These are phyloP conservation scores for Macropis europaea DNA, from an alignment of 2,888 invertebrate genomes.

Conservation along the genomic window DNA sequence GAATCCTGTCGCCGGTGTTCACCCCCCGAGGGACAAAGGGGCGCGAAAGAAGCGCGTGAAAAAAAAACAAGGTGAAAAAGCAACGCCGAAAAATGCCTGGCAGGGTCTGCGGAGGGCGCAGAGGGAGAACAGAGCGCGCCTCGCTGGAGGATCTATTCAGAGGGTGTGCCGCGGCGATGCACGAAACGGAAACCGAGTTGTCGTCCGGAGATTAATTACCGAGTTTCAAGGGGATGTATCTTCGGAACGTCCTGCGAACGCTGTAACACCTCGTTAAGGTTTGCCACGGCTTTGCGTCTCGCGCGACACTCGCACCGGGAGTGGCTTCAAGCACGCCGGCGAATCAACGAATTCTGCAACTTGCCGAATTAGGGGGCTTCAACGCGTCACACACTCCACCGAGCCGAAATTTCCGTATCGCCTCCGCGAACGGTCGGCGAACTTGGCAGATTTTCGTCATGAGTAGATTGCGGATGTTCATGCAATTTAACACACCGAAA, in stretches of 20 bases:
- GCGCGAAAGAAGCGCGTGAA: not conserved
- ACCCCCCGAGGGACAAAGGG: not conserved
- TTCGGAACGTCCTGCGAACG: constrained; percentile 34
- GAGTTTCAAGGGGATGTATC: constrained; percentile 57
- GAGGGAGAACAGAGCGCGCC: not conserved
- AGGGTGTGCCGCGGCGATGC: constrained; percentile 13
- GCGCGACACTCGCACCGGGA: constrained; percentile 16
- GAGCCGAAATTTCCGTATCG: not conserved
- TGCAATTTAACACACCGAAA: too few relatives aligned
- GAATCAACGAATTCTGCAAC: constrained; percentile 27
- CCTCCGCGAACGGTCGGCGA: too few relatives aligned
- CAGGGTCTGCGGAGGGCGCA: not conserved
- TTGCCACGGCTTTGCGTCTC: constrained; percentile 42
- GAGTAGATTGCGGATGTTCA: too few relatives aligned
- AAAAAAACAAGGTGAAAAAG: too few relatives aligned
- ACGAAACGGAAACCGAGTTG: constrained; percentile 55
- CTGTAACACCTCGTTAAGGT: constrained; percentile 54
- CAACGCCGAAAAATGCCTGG: not conserved
- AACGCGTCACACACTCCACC: not conserved
- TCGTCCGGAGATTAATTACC: constrained; percentile 62
- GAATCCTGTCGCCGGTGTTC: not conserved
- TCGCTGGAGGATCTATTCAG: constrained; percentile 41
- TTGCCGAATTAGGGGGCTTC: constrained; percentile 32
- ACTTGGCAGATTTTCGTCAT: too few relatives aligned
- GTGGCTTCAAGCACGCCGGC: constrained; percentile 1